Conservation (phyloP, 2,113 vertebrate genomes). For the Clinocottus analis region DNA sequence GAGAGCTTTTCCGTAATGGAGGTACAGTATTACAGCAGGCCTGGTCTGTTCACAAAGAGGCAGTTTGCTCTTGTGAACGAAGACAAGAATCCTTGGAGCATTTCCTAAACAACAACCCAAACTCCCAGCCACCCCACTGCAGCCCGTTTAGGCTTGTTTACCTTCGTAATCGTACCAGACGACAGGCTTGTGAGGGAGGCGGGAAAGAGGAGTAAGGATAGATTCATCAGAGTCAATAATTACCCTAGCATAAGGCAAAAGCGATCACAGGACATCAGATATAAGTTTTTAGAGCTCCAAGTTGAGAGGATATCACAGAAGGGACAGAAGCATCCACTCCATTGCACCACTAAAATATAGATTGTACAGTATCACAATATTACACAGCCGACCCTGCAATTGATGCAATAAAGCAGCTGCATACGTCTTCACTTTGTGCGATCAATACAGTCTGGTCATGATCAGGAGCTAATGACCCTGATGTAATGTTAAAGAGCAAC, state of each 20-base stretch:
- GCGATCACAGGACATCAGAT: conserved; percentile 35
- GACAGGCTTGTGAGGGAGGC: conserved; percentile 14
- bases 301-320: not conserved
- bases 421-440: conserved; percentile 15
- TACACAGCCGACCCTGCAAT: not conserved
- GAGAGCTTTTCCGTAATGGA: not conserved
- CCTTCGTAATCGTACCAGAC: conserved; percentile 25
- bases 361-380: not conserved
- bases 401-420: conserved; percentile 35
- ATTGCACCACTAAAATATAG: not conserved
- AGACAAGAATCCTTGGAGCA: not conserved
- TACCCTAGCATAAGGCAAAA: conserved; percentile 46
- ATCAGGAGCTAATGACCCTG: conserved; percentile 12
- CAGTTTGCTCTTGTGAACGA: not conserved
- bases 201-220: conserved; percentile 1
- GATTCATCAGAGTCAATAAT: conserved; percentile 56
- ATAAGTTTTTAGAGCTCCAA: conserved; percentile 18
- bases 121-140: conserved; percentile 18
- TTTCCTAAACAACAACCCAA: conserved; percentile 19
- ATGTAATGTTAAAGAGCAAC: conserved; percentile 19
- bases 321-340: conserved; percentile 8
- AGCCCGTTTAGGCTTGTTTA: conserved; percentile 32
- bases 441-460: conserved; percentile 29
- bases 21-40: conserved; percentile 1
- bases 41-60: not conserved